Evolutionary conservation across 2,888 invertebrate genomes (phyloP).

Genomic region (Sphaerophoria taeniata): DNA sequence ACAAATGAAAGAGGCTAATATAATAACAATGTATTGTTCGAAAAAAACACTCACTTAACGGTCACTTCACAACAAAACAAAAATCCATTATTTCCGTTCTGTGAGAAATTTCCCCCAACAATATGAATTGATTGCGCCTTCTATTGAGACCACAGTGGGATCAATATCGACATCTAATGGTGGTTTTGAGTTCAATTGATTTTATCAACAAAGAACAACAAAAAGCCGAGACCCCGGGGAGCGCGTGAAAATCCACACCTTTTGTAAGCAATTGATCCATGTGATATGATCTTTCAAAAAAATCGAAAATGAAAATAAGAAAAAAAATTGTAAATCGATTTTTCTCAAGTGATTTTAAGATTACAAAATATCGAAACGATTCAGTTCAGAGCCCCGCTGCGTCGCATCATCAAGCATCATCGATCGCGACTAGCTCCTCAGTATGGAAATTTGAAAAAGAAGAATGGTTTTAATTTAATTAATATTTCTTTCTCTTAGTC

Average conservation of each 20-base stretch:
- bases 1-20: constrained; percentile 70
- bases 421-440: neutral
- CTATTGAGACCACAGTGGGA: constrained; percentile 29
- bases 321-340: constrained; percentile 48
- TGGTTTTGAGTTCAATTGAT: constrained; percentile 48
- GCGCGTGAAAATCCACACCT: constrained; percentile 74
- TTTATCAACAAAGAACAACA: neutral
- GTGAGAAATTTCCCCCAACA: constrained; percentile 58
- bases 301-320: constrained; percentile 13
- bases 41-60: constrained; percentile 33
- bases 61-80: constrained; percentile 18
- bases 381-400: constrained; percentile 66
- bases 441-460: constrained; percentile 24
- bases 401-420: constrained; percentile 60
- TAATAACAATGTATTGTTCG: constrained; percentile 64
- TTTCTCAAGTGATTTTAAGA: constrained; percentile 27
- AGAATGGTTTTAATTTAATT: constrained; percentile 73
- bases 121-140: constrained; percentile 69
- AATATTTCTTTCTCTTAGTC: constrained; percentile 69
- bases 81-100: constrained; percentile 29
- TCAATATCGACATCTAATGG: constrained; percentile 56
- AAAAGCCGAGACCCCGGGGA: constrained; percentile 42
- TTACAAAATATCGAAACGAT: constrained; percentile 52
- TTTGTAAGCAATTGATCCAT: constrained; percentile 65
- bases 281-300: constrained; percentile 61